phyloP scores from a whole-genome alignment of 2,113 vertebrate genomes.

The pig (Sus scrofa) region T2T-Sscrofa CM000812.6:110550501-110551000 shows the following conservation, averaged over 20 bases:
- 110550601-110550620: background rate
- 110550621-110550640: background rate
- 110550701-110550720: background rate
- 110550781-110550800: background rate
- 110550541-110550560: background rate
- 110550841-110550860: background rate
- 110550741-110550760: background rate
- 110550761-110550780: background rate
- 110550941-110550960: background rate
- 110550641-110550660: background rate
- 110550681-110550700: background rate
- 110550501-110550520: constrained; percentile 5
- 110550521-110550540: background rate
- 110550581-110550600: background rate
- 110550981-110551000: background rate
- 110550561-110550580: background rate
- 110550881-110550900: background rate
- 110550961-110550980: background rate
- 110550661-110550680: background rate
- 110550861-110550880: background rate
- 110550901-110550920: background rate
- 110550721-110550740: background rate
- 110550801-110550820: background rate
- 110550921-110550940: background rate
- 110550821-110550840: background rate